Conservation (phyloP, 2,888 invertebrate genomes). For the Flexamia atlantica region DNA sequence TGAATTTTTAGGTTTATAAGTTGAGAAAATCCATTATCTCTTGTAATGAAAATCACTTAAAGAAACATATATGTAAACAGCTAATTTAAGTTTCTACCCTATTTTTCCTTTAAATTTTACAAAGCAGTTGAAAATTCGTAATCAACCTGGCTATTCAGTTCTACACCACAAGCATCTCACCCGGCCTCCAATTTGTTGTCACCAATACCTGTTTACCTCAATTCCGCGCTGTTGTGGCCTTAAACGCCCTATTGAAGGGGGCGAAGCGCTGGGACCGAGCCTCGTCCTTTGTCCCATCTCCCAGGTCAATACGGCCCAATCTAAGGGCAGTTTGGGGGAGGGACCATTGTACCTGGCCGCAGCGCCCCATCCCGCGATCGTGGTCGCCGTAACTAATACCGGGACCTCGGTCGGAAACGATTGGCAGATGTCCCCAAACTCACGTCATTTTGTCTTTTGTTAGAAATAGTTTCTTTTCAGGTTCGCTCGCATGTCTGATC, state of each 20-base stretch:
- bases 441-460: constrained; percentile 44
- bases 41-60: too few relatives aligned
- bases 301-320: constrained; percentile 36
- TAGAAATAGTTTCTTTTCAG: constrained; percentile 52
- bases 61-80: too few relatives aligned
- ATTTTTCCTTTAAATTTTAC: too few relatives aligned
- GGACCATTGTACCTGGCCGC: constrained; percentile 45
- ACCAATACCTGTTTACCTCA: constrained; percentile 47
- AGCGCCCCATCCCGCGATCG: not conserved
- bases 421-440: constrained; percentile 58
- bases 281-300: constrained; percentile 23
- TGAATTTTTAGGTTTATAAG: too few relatives aligned
- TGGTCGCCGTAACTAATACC: constrained; percentile 46
- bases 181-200: constrained; percentile 20
- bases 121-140: too few relatives aligned
- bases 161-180: not conserved
- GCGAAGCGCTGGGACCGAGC: not conserved
- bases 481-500: constrained; percentile 13
- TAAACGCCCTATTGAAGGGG: constrained; percentile 51
- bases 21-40: too few relatives aligned
- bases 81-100: too few relatives aligned
- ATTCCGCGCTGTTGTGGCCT: constrained; percentile 21
- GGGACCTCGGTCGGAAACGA: constrained; percentile 47
- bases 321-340: constrained; percentile 11
- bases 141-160: not conserved